phyloP scores from a whole-genome alignment of 2,888 invertebrate species.

The Lithophane leautieri region DNA sequence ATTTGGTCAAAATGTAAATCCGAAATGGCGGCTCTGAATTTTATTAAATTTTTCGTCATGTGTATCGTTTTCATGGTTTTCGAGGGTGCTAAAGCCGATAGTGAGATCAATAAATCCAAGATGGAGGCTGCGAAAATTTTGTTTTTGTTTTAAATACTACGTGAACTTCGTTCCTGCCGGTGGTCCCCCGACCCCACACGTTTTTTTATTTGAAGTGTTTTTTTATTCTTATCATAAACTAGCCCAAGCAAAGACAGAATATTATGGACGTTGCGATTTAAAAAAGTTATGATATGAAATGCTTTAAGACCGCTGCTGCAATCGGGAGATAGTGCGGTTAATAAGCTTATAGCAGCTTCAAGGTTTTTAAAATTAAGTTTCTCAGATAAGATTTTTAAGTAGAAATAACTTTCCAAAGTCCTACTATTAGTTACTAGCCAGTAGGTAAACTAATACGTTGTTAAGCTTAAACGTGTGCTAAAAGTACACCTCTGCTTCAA shows the following conservation, averaged over 20 bases:
- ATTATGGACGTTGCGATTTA: neutral
- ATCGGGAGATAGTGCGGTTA: constrained; percentile 39
- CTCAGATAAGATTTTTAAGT: neutral
- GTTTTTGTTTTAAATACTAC: no score
- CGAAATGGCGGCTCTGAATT: no score
- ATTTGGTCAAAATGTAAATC: no score
- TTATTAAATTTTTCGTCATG: no score
- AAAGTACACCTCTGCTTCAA: no score
- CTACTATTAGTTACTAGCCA: neutral
- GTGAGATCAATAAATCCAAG: no score
- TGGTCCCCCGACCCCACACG: no score
- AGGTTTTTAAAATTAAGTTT: constrained; percentile 18
- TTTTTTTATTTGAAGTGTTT: neutral
- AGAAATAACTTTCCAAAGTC: neutral
- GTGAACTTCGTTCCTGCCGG: no score
- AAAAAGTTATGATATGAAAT: constrained; percentile 17
- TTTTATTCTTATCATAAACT: neutral
- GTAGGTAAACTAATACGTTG: neutral
- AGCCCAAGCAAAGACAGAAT: neutral
- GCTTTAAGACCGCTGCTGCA: constrained; percentile 15
- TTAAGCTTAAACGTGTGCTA: no score
- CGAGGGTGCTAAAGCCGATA: no score
- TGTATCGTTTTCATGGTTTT: no score
- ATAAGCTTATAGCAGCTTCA: constrained; percentile 26
- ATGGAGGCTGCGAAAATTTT: no score